These are phyloP conservation scores for Parelbella ahira DNA, from an alignment of 2,888 invertebrate genomes.

Conservation along the genomic window DNA sequence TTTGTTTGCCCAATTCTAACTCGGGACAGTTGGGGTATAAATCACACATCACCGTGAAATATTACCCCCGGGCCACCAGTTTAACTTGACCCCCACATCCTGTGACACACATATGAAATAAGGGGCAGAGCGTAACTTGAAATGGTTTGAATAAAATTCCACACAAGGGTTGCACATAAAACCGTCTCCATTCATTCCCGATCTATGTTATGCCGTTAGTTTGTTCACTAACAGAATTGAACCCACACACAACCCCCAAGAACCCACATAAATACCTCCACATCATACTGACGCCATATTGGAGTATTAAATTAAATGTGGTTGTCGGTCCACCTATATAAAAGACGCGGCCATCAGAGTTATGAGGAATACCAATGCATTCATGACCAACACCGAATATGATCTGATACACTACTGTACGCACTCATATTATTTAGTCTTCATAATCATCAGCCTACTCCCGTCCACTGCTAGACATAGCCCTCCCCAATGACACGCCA, in stretches of 20 bases:
- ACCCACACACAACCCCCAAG: background rate
- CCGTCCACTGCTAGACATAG: too few relatives aligned
- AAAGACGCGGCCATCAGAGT: too few relatives aligned
- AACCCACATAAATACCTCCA: too few relatives aligned
- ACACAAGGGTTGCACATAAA: constrained; percentile 30
- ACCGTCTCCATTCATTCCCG: constrained; percentile 26
- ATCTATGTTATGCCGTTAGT: background rate
- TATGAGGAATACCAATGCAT: too few relatives aligned
- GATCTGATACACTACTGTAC: too few relatives aligned
- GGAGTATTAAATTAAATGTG: too few relatives aligned
- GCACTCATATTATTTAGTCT: too few relatives aligned
- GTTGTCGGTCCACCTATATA: too few relatives aligned
- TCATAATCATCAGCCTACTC: too few relatives aligned
- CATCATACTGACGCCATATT: too few relatives aligned
- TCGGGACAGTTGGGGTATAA: constrained; percentile 44
- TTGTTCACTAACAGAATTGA: background rate
- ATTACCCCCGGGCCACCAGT: constrained; percentile 38
- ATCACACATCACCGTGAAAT: constrained; percentile 57
- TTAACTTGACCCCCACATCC: constrained; percentile 26
- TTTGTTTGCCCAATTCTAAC: constrained; percentile 56
- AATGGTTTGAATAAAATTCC: constrained; percentile 32
- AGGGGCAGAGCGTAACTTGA: constrained; percentile 11
- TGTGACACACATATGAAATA: constrained; percentile 17
- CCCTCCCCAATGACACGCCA: too few relatives aligned
- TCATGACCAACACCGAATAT: too few relatives aligned